Evolutionary conservation across 2,888 invertebrate genomes (phyloP).

Genomic region (Pseudoips prasinana): DNA sequence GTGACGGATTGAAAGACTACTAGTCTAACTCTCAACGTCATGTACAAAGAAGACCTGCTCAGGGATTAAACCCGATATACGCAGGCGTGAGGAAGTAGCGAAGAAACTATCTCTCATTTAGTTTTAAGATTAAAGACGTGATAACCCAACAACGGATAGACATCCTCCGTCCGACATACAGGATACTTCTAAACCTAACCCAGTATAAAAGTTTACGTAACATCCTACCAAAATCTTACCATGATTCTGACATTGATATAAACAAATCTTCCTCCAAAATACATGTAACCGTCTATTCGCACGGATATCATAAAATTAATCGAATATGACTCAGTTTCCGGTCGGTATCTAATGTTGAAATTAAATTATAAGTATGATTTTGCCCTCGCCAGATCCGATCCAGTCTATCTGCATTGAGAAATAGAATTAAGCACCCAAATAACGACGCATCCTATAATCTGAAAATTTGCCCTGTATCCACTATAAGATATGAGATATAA

Average conservation of each 20-base stretch:
- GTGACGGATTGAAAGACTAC: too few relatives aligned
- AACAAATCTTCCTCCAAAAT: neutral
- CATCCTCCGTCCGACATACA: neutral
- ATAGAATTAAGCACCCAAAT: constrained; percentile 47
- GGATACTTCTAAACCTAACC: neutral
- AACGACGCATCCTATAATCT: constrained; percentile 44
- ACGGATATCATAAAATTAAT: constrained; percentile 47
- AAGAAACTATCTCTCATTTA: too few relatives aligned
- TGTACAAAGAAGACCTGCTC: too few relatives aligned
- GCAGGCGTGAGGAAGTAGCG: too few relatives aligned
- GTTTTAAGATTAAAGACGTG: too few relatives aligned
- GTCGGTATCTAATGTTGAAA: constrained; percentile 32
- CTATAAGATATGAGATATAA: too few relatives aligned
- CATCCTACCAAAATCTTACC: neutral
- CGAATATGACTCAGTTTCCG: constrained; percentile 50
- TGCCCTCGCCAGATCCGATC: constrained; percentile 49
- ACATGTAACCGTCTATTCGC: constrained; percentile 26
- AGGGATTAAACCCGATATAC: too few relatives aligned
- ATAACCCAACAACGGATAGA: neutral
- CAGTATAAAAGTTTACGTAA: neutral
- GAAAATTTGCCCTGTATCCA: constrained; percentile 2
- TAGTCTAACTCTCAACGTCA: too few relatives aligned
- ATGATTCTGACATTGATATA: neutral
- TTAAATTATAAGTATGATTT: constrained; percentile 26
- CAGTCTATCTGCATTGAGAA: constrained; percentile 27